Evolutionary conservation across 2,797 vertebrate genomes (phyloP), one percentile per base, ranked within the genome.

Genomic region (Okamejei kenojei): DNA sequence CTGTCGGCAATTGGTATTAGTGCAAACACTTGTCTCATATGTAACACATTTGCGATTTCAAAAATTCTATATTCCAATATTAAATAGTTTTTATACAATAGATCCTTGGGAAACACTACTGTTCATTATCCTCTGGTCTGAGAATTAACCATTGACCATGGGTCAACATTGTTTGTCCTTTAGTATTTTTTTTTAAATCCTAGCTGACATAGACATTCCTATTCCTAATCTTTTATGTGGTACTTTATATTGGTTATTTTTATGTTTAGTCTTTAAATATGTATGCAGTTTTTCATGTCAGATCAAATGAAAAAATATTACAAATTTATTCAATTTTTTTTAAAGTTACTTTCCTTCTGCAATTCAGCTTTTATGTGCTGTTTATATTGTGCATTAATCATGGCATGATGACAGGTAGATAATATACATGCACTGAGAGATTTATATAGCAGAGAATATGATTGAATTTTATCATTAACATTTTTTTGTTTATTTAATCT

Each of bases 301-400:
- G 58, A 63, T 19, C 61, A 65, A n/a, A 65, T 88, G 84, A 88
- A 86, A 86, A 61, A 88, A 32, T 58, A 81, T 54, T 81, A n/a
- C 9, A 15, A 32, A 88, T 19, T 29, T 32, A 35, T 88, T 65
- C 58, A 88, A 29, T n/a, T n/a, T 68, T 88, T 88, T 91, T 91
- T 19, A 91, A 91, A 54, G 19, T 74, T 73, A 35, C 13, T 91
- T 90, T 68, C 17, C 17, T n/a, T 65, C n/a, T 88, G 84, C 11
- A 26, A 5, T 65, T 88, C 10, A 32, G n/a, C 61, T 74, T 8
- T 88, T 1, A 15, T 90, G 17, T 17, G 9, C 63, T 68, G 17
- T 17, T 63, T 88, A 26, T 35, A 26, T 61, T 84, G 7, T 32
- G 58, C 61, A 68, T 65, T 26, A 19, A 90, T 65, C 29, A 17